Conservation (phyloP, 2,888 invertebrate species). For the Trichopoda pennipes region DNA sequence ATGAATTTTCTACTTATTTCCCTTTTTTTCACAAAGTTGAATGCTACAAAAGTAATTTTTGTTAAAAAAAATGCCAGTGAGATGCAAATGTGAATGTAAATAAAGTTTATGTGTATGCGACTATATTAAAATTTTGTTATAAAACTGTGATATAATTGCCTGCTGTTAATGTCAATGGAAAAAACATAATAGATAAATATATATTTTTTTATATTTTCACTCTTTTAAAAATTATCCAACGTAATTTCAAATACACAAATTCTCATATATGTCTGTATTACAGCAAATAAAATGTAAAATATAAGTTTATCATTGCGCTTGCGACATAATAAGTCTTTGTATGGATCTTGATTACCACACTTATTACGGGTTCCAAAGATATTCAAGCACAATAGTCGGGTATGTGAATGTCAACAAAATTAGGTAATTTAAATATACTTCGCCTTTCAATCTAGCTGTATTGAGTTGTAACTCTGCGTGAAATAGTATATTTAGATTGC, state of each 20-base stretch:
- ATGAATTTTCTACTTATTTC: neutral
- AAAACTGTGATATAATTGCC: conserved; percentile 68
- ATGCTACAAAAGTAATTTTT: neutral
- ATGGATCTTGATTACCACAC: too few species aligned
- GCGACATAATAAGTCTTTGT: neutral
- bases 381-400: too few species aligned
- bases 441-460: too few species aligned
- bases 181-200: neutral
- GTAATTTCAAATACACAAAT: neutral
- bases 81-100: neutral
- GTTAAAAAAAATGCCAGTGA: neutral
- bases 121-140: conserved; percentile 21
- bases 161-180: conserved; percentile 66
- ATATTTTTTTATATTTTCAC: conserved; percentile 38
- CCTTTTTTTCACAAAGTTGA: conserved; percentile 12
- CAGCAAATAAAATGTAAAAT: neutral
- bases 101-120: conserved; percentile 5
- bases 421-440: too few species aligned
- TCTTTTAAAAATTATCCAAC: conserved; percentile 42
- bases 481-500: too few species aligned
- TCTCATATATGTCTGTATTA: neutral
- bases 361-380: too few species aligned
- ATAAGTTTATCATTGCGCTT: neutral
- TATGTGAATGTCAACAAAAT: too few species aligned
- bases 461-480: too few species aligned